Evolutionary conservation across 2,113 vertebrate genomes (phyloP).

Genomic region (Rhipidura dahli): DNA sequence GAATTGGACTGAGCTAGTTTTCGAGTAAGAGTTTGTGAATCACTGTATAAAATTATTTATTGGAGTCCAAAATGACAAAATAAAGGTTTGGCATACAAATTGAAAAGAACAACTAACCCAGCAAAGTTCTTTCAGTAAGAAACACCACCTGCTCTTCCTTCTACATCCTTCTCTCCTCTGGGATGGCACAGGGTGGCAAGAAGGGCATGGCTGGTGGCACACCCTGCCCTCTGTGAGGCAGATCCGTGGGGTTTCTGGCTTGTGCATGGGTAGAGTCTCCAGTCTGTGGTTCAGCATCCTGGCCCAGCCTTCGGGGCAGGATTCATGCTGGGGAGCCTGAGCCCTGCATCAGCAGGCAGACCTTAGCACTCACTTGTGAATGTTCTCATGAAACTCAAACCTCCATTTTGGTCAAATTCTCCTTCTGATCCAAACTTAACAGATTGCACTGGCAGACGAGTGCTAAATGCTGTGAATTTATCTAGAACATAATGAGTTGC

Average conservation of each 20-base stretch:
- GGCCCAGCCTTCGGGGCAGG: neutral
- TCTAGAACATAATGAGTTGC: neutral
- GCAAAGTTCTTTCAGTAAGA: too few species aligned
- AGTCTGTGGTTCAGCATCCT: neutral
- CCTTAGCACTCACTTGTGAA: neutral
- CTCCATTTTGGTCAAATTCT: neutral
- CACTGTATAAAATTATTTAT: too few species aligned
- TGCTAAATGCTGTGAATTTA: neutral
- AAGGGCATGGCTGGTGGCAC: neutral
- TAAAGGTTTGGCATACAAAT: too few species aligned
- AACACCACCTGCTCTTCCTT: too few species aligned
- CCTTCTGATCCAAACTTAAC: neutral
- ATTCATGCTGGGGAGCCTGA: fast-evolving
- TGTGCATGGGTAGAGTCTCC: neutral
- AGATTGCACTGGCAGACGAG: neutral
- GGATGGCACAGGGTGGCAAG: fast-evolving
- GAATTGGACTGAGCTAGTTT: too few species aligned
- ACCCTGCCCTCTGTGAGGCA: neutral
- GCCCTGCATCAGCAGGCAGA: neutral
- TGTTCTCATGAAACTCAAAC: neutral
- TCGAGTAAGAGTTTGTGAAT: too few species aligned
- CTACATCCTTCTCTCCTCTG: too few species aligned
- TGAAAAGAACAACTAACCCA: too few species aligned
- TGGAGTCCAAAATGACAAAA: too few species aligned
- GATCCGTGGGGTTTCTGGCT: fast-evolving